phyloP scores from a whole-genome alignment of 2,888 invertebrate genomes.

The Nomada ferruginata region DNA sequence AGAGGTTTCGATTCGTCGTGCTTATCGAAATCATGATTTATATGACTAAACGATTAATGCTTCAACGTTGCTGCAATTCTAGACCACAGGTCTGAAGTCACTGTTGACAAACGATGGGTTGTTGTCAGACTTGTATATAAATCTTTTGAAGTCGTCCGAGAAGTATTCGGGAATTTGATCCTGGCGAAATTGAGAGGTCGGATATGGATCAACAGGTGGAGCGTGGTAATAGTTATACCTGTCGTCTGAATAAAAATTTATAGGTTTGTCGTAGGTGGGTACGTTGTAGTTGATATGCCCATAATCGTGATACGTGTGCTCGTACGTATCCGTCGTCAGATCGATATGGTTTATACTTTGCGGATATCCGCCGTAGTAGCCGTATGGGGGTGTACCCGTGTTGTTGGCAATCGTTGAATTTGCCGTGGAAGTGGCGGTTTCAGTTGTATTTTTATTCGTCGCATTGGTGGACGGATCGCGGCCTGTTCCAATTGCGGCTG shows the following conservation, averaged over 20 bases:
- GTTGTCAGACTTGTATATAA: constrained; percentile 46
- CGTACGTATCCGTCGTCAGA: constrained; percentile 67
- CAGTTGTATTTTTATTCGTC: background rate
- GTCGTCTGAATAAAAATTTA: constrained; percentile 59
- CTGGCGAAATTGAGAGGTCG: constrained; percentile 30
- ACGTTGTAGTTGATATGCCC: constrained; percentile 52
- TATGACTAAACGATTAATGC: background rate
- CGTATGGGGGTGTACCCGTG: constrained; percentile 51
- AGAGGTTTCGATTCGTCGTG: background rate
- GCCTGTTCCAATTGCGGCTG: background rate
- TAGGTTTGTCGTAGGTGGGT: constrained; percentile 54
- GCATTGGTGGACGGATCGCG: background rate
- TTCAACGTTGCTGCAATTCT: background rate
- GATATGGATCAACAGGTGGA: constrained; percentile 31
- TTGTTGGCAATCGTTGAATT: constrained; percentile 43
- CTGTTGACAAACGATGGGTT: constrained; percentile 26
- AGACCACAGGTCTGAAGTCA: constrained; percentile 59
- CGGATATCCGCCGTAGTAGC: constrained; percentile 78
- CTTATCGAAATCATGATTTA: background rate
- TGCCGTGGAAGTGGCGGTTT: background rate
- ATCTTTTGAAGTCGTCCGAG: constrained; percentile 44
- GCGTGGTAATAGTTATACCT: constrained; percentile 49
- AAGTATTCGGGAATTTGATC: constrained; percentile 57
- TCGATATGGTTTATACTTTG: constrained; percentile 74
- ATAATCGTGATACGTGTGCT: constrained; percentile 40